Evolutionary conservation across 2,888 invertebrate species (phyloP).

Genomic region (Spilosoma lubricipeda): DNA sequence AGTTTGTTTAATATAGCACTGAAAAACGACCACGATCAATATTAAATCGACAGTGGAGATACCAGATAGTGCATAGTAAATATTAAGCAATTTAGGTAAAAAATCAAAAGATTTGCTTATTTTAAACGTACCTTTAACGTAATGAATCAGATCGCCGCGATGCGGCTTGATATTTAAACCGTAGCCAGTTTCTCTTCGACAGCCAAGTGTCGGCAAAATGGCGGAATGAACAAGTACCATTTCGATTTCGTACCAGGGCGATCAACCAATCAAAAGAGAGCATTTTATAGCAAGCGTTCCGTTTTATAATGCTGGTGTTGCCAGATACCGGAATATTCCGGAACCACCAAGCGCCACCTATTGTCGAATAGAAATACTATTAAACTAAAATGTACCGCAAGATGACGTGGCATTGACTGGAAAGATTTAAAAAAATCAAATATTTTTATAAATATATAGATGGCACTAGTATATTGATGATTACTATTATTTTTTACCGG

Average conservation of each 20-base stretch:
- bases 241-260: constrained; percentile 28
- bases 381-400: constrained; percentile 18
- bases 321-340: constrained; percentile 54
- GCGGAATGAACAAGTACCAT: constrained; percentile 66
- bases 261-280: constrained; percentile 81
- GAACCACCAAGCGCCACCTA: constrained; percentile 49
- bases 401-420: constrained; percentile 22
- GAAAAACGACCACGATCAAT: constrained; percentile 87
- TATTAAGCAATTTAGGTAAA: constrained; percentile 39
- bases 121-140: constrained; percentile 64
- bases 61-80: constrained; percentile 82
- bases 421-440: neutral
- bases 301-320: constrained; percentile 73
- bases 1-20: constrained; percentile 85
- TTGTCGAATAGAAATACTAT: constrained; percentile 41
- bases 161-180: constrained; percentile 70
- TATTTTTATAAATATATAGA: constrained; percentile 34
- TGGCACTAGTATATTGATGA: constrained; percentile 27
- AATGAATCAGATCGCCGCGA: constrained; percentile 70
- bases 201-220: constrained; percentile 69
- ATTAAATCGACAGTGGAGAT: constrained; percentile 85
- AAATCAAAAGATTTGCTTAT: constrained; percentile 13
- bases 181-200: constrained; percentile 33
- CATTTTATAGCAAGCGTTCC: constrained; percentile 60
- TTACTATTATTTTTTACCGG: too few relatives aligned